phyloP scores from a whole-genome alignment of 2,113 vertebrate genomes.

The Fregetta grallaria region DNA sequence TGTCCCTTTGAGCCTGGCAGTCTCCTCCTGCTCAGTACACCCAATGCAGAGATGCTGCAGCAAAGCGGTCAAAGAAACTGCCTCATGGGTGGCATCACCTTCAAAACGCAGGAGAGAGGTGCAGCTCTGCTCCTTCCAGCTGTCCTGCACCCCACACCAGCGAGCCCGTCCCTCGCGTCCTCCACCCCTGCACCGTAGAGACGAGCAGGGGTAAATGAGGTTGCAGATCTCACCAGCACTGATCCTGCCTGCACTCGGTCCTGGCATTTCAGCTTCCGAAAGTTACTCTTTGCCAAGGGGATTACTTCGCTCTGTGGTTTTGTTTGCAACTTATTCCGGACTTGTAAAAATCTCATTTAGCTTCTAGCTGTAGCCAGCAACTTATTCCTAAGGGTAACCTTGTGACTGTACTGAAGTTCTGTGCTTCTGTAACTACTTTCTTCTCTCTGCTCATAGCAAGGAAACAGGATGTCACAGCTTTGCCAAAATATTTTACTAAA shows the following conservation, averaged over 20 bases:
- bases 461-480: conserved; percentile 23
- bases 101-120: neutral
- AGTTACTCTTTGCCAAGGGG: neutral
- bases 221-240: neutral
- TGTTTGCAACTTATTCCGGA: neutral
- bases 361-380: neutral
- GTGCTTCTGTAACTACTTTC: conserved; percentile 6
- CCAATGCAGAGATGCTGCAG: neutral
- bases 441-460: neutral
- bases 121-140: neutral
- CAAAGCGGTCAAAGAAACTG: neutral
- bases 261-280: neutral
- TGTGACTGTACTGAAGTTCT: neutral
- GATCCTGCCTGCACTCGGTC: neutral
- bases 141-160: neutral
- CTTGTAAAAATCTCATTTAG: neutral
- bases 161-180: neutral
- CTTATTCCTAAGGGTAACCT: neutral
- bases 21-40: neutral
- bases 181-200: neutral
- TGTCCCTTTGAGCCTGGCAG: neutral
- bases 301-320: neutral
- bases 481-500: conserved; percentile 48
- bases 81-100: neutral
- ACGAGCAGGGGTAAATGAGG: neutral